Percentiles rank a stretch among this genome's conserved stretches.
Evolutionary conservation across 2,888 invertebrate genomes (phyloP).

Genomic region (Erebia aethiops): DNA sequence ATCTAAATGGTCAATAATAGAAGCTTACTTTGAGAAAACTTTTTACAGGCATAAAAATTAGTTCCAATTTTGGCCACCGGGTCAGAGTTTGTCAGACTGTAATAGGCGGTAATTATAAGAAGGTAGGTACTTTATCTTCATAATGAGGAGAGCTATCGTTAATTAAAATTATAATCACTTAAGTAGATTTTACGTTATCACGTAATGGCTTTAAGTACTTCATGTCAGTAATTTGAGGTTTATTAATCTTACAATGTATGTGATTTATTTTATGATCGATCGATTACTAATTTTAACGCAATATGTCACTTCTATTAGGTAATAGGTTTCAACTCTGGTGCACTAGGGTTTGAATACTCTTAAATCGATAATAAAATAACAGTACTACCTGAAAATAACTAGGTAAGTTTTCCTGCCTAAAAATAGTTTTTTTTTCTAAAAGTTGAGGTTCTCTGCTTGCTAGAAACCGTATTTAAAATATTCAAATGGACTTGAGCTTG

Average conservation of each 20-base stretch:
- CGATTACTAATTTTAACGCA: constrained; percentile 18
- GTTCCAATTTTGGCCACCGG: too few species aligned
- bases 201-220: constrained; percentile 30
- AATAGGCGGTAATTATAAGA: not conserved
- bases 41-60: too few species aligned
- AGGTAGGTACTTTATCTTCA: not conserved
- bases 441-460: too few species aligned
- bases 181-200: constrained; percentile 27
- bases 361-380: too few species aligned
- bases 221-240: constrained; percentile 23
- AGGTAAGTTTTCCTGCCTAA: not conserved
- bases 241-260: constrained; percentile 33
- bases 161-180: constrained; percentile 34
- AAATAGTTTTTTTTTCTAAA: not conserved
- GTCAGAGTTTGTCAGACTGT: too few species aligned
- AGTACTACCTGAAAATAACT: too few species aligned
- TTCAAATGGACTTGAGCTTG: not conserved
- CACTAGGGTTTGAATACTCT: too few species aligned
- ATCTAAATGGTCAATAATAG: too few species aligned
- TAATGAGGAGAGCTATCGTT: constrained; percentile 20
- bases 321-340: not conserved
- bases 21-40: too few species aligned
- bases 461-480: not conserved
- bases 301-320: constrained; percentile 15
- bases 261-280: constrained; percentile 35